Evolutionary conservation across 2,888 invertebrate species (phyloP).

Genomic region (Meganola albula): DNA sequence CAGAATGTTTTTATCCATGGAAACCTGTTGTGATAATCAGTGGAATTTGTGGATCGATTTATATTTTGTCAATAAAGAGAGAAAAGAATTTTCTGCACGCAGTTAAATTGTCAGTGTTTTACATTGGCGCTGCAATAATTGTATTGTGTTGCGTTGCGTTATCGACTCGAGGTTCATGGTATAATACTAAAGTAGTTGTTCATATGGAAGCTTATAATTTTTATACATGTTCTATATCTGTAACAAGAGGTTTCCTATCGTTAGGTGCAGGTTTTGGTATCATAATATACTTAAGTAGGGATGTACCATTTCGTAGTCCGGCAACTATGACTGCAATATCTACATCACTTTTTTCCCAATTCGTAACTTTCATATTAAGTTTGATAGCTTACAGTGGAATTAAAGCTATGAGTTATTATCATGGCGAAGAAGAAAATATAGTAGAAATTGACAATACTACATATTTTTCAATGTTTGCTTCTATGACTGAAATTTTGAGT

Average conservation of each 20-base stretch:
- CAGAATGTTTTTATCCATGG: constrained; percentile 43
- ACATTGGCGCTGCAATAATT: constrained; percentile 39
- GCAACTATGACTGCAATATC: constrained; percentile 59
- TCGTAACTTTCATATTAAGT: constrained; percentile 38
- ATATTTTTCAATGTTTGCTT: constrained; percentile 49
- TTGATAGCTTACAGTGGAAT: constrained; percentile 54
- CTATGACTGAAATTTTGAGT: constrained; percentile 52
- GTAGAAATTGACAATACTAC: constrained; percentile 45
- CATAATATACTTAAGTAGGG: constrained; percentile 45
- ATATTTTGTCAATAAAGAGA: constrained; percentile 48
- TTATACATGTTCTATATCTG: constrained; percentile 30
- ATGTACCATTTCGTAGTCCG: constrained; percentile 58
- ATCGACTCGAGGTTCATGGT: constrained; percentile 59
- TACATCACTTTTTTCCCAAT: constrained; percentile 42
- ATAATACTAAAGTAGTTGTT: constrained; percentile 36
- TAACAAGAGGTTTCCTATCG: constrained; percentile 42
- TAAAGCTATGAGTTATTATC: constrained; percentile 61
- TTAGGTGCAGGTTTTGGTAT: constrained; percentile 56
- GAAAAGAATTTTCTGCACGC: constrained; percentile 42
- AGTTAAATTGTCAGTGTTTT: constrained; percentile 38
- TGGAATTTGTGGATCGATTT: constrained; percentile 36
- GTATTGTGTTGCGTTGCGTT: constrained; percentile 50
- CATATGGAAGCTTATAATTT: constrained; percentile 35
- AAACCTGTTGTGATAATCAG: constrained; percentile 39
- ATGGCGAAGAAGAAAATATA: constrained; percentile 58